A percentile compares a stretch with the other conserved stretches of the same genome.
phyloP scores from a whole-genome alignment of 1,140 invertebrate species.

The Procambarus virginalis region DNA sequence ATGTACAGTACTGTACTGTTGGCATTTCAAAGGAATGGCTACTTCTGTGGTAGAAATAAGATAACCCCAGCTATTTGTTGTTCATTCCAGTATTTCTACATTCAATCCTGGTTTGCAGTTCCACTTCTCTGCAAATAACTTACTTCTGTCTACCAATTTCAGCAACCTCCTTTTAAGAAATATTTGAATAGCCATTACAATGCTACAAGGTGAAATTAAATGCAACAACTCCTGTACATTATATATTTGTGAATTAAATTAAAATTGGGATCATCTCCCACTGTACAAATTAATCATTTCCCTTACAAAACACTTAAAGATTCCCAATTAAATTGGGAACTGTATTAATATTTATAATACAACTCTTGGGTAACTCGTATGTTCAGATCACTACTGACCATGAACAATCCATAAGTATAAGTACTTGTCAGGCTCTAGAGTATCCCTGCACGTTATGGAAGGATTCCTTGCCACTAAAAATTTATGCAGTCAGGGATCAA shows the following conservation, averaged over 20 bases:
- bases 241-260: slow-evolving; percentile 50
- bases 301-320: background rate
- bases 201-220: background rate
- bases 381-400: background rate
- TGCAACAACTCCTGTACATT: slow-evolving; percentile 46
- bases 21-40: too few species aligned
- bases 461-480: background rate
- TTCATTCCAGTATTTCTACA: too few species aligned
- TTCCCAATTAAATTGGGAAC: background rate
- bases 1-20: too few species aligned
- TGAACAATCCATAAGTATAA: background rate
- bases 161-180: too few species aligned
- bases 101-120: too few species aligned
- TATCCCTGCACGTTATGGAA: slow-evolving; percentile 7
- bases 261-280: slow-evolving; percentile 5
- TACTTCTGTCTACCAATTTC: too few species aligned
- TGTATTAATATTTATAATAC: slow-evolving; percentile 7
- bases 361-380: background rate
- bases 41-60: too few species aligned
- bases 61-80: too few species aligned
- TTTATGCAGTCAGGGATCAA: background rate
- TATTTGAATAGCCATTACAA: too few species aligned
- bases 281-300: slow-evolving; percentile 47
- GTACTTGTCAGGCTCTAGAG: background rate
- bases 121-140: too few species aligned